Evolutionary conservation across 2,113 vertebrate species (phyloP), one percentile per base, ranked within the genome.

Genomic region (Phylloscopus trochiloides): DNA sequence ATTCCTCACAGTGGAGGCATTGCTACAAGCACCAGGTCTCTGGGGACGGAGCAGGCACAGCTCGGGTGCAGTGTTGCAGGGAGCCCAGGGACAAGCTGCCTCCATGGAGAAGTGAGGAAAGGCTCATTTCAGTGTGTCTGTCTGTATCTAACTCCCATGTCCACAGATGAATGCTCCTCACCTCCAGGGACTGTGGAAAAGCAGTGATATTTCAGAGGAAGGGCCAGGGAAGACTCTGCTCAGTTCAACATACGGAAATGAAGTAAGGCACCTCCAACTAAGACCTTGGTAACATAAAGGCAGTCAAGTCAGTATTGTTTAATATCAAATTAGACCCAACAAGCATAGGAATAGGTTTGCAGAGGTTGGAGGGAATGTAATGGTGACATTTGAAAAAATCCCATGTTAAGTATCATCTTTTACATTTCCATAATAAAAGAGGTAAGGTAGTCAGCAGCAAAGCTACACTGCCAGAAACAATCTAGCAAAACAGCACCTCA

Each of bases 1-100:
- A 47, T 18, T 92, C 43, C 70, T 54, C n/a, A 24, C 10, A 63
- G 51, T 0, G 2, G 8, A 79, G 18, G 24, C 43, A 25, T 2
- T 50, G 72, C 84, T 51, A 26, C 59, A 34, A 86, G 55, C 51
- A 42, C 22, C 20, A 61, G 1, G 9, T 18, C 47, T 77, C 68
- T 32, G 21, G 63, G 58, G 42, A 55, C 0, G 1, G 62, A 54
- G 74, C 13, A 42, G 47, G 40, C 0, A 1, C 57, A 51, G 67
- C 62, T 68, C 0, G 0, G n/a, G 55, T 2, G 2, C 3, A 0
- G 42, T 15, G 59, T 0, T 40, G 47, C 2, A 2, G 59, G 59
- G 38, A 57, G 61, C 34, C 61, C 34, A 58, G 71, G 88, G 45
- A 68, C 21, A 38, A 57, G 36, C 14, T 34, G 47, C 47, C 40